Evolutionary conservation across 2,113 vertebrate species (phyloP).

Genomic region (Corythoichthys intestinalis): DNA sequence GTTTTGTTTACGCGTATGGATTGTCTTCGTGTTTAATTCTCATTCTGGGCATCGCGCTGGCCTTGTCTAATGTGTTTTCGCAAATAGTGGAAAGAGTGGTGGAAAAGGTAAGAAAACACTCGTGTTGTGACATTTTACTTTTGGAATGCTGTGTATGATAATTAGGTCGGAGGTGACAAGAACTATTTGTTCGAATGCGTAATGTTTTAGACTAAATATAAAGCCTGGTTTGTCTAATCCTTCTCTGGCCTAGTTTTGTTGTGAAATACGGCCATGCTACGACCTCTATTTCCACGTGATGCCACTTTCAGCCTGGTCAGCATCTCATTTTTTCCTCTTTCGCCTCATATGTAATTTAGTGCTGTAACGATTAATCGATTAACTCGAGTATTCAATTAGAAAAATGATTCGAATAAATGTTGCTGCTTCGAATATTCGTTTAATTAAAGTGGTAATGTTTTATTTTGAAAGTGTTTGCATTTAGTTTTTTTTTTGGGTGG

Average conservation of each 20-base stretch:
- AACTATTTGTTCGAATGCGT: not conserved
- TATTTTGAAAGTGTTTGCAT: too few species aligned
- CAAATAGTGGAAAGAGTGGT: slow-evolving; percentile 52
- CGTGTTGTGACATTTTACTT: not conserved
- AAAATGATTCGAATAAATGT: too few species aligned
- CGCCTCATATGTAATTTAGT: too few species aligned
- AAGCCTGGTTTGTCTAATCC: not conserved
- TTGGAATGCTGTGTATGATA: too few species aligned
- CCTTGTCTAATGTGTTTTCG: slow-evolving; percentile 60
- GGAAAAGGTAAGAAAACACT: slow-evolving; percentile 56
- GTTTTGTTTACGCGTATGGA: slow-evolving; percentile 61
- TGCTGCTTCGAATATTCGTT: too few species aligned
- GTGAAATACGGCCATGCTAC: not conserved
- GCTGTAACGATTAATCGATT: too few species aligned
- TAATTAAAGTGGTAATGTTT: too few species aligned
- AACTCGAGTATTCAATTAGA: too few species aligned
- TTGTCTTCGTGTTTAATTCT: slow-evolving; percentile 59
- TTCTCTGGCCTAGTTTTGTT: not conserved
- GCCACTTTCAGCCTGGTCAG: slow-evolving; percentile 10
- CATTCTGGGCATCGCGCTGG: slow-evolving; percentile 62
- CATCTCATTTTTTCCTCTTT: not conserved
- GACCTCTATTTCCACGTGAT: not conserved
- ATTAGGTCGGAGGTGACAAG: not conserved
- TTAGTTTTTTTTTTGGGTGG: too few species aligned
- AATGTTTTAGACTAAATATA: not conserved